Percentiles rank a stretch among this genome's conserved stretches.
Evolutionary conservation across 2,888 invertebrate genomes (phyloP).

Genomic region (Phoenoteleia sp.): DNA sequence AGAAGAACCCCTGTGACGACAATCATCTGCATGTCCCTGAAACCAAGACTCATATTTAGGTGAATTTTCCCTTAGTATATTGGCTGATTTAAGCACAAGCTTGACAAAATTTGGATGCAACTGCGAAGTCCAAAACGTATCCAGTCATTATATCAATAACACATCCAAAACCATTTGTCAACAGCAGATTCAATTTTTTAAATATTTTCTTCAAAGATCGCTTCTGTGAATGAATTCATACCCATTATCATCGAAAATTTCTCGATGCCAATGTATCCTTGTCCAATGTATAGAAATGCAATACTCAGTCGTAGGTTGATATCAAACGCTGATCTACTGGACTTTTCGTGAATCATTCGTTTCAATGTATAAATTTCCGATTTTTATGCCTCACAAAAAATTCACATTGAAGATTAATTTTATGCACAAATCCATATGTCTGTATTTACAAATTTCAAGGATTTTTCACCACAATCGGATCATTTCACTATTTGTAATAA

Average conservation of each 20-base stretch:
- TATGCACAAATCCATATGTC: constrained; percentile 16
- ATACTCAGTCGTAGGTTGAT: constrained; percentile 48
- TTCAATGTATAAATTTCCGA: constrained; percentile 24
- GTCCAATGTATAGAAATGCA: too few relatives aligned
- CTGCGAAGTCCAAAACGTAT: constrained; percentile 64
- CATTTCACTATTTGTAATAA: constrained; percentile 33
- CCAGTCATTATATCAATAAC: constrained; percentile 63
- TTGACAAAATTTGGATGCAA: constrained; percentile 70
- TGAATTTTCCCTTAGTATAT: constrained; percentile 16
- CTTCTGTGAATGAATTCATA: too few relatives aligned
- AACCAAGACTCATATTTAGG: constrained; percentile 70
- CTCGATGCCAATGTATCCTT: too few relatives aligned
- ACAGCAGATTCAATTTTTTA: too few relatives aligned
- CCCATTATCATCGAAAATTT: too few relatives aligned
- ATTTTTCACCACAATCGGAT: constrained; percentile 5
- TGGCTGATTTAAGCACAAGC: constrained; percentile 55
- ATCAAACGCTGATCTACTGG: constrained; percentile 29
- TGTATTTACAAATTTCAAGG: constrained; percentile 12
- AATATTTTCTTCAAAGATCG: too few relatives aligned
- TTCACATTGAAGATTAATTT: constrained; percentile 21
- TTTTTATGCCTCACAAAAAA: constrained; percentile 4
- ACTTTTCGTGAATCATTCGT: neutral
- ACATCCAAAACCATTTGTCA: constrained; percentile 68
- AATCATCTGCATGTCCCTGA: constrained; percentile 63
- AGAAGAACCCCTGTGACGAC: constrained; percentile 37